Conservation (phyloP, 2,888 invertebrate genomes). For the Leptogaster cylindrica region DNA sequence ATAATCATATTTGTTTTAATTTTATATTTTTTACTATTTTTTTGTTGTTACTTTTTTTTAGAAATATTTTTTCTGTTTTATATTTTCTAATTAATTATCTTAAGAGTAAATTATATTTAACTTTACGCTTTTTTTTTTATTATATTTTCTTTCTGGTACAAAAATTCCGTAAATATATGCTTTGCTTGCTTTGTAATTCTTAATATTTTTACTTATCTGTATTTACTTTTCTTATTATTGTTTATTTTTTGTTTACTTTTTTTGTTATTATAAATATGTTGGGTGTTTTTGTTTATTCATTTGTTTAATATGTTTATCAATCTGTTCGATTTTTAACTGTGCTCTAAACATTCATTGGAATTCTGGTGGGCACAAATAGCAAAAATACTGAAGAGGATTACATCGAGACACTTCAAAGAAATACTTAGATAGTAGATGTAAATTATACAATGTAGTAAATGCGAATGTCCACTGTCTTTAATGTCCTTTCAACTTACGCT, state of each 20-base stretch:
- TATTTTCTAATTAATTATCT: constrained; percentile 34
- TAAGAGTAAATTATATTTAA: constrained; percentile 40
- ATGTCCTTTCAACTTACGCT: no score
- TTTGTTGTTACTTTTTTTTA: constrained; percentile 46
- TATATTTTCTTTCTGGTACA: constrained; percentile 43
- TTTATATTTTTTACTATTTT: constrained; percentile 49
- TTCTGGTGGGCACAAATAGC: no score
- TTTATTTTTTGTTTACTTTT: constrained; percentile 22
- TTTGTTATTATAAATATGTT: constrained; percentile 23
- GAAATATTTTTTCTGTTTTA: constrained; percentile 45
- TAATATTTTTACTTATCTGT: constrained; percentile 33
- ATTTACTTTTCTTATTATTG: constrained; percentile 39
- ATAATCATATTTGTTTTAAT: constrained; percentile 47
- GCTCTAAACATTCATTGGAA: no score
- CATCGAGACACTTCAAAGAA: no score
- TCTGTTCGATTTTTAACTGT: constrained; percentile 13
- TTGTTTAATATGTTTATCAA: constrained; percentile 33
- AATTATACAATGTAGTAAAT: no score
- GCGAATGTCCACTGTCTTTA: no score
- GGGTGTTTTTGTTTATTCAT: neutral
- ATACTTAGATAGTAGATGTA: no score
- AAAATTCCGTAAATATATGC: constrained; percentile 46
- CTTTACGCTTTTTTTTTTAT: constrained; percentile 28
- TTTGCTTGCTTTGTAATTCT: constrained; percentile 28
- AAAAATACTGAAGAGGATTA: no score